Conservation (phyloP, 2,888 invertebrate genomes). For the Tetanocera ferruginea region DNA sequence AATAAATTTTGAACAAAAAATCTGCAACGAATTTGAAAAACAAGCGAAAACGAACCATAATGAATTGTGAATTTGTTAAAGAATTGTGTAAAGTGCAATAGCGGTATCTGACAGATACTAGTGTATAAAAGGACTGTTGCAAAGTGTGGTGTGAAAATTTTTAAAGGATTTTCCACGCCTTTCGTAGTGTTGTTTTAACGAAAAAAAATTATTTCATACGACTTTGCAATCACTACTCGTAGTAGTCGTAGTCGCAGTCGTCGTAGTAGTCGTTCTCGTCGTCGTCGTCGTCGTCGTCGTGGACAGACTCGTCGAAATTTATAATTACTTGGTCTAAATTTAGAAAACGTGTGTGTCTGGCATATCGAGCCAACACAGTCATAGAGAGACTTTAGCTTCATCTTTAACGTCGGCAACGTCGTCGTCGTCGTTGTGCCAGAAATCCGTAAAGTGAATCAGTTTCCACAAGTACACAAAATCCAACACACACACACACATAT, state of each 20-base stretch:
- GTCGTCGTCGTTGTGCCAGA: constrained; percentile 16
- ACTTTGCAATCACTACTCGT: constrained; percentile 39
- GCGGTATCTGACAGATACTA: no score
- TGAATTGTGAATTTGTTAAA: no score
- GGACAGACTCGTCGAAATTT: constrained; percentile 44
- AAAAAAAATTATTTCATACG: constrained; percentile 28
- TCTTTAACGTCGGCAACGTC: constrained; percentile 11
- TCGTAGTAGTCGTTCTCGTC: constrained; percentile 40
- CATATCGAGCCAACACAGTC: constrained; percentile 59
- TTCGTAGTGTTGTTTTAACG: background rate
- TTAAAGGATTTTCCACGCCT: no score
- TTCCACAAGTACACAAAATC: constrained; percentile 23
- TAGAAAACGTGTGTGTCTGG: constrained; percentile 70
- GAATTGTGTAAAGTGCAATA: no score
- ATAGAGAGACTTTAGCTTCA: constrained; percentile 38
- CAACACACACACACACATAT: constrained; percentile 4
- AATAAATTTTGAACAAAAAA: background rate
- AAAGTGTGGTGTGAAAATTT: no score
- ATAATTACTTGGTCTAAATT: constrained; percentile 70
- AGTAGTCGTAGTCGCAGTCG: constrained; percentile 39
- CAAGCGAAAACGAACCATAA: no score
- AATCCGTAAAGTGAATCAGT: constrained; percentile 19
- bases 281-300: constrained; percentile 26
- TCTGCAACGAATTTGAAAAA: no score
- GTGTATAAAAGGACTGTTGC: no score